These are phyloP conservation scores for Epiblema foenella DNA, from an alignment of 2,888 invertebrate genomes.

Conservation along the genomic window DNA sequence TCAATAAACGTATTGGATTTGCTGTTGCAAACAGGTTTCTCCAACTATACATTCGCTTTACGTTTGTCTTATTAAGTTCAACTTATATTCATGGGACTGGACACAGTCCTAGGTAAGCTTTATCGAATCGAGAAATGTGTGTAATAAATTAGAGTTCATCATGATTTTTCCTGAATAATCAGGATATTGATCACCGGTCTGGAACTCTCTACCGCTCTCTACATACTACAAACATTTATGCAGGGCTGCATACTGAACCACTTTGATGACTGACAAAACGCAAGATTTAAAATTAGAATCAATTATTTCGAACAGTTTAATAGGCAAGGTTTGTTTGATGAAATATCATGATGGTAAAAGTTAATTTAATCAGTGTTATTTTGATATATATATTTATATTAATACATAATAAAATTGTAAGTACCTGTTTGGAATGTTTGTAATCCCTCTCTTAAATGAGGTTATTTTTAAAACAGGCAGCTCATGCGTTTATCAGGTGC, in stretches of 20 bases:
- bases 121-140: neutral
- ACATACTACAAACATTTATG: no score
- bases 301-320: neutral
- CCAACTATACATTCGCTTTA: conserved; percentile 34
- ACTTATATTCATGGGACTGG: conserved; percentile 15
- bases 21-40: conserved; percentile 29
- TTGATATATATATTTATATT: no score
- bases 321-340: neutral
- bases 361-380: no score
- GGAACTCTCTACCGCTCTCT: no score
- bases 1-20: conserved; percentile 22
- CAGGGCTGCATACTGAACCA: no score
- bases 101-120: conserved; percentile 1
- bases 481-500: no score
- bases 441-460: no score
- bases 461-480: no score
- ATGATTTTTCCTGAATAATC: neutral
- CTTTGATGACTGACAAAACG: no score
- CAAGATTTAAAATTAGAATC: neutral
- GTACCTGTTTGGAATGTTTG: no score
- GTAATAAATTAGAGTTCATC: neutral
- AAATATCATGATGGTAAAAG: neutral
- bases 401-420: no score
- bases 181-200: neutral
- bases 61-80: conserved; percentile 23